These are phyloP conservation scores for Harmothoe impar DNA, from an alignment of 2,888 invertebrate species.

Conservation along the genomic window DNA sequence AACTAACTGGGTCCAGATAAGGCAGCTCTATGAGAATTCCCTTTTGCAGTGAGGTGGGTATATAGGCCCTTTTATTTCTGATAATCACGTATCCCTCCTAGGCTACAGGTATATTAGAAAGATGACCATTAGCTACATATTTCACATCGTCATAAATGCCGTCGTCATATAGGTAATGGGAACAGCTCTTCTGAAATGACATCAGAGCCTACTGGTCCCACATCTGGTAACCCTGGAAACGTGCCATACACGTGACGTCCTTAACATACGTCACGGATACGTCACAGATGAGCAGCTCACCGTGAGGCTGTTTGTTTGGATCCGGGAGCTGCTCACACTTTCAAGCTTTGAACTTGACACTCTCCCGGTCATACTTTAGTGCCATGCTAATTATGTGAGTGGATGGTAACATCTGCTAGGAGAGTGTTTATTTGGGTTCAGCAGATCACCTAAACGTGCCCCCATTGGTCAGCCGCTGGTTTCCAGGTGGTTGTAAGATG, in stretches of 20 bases:
- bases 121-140: too few relatives aligned
- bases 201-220: too few relatives aligned
- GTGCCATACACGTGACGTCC: background rate
- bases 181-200: too few relatives aligned
- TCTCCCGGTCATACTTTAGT: background rate
- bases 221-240: background rate
- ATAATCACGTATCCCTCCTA: too few relatives aligned
- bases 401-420: background rate
- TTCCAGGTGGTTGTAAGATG: background rate
- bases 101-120: too few relatives aligned
- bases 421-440: constrained; percentile 44
- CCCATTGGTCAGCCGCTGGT: constrained; percentile 6
- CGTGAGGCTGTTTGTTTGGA: constrained; percentile 11
- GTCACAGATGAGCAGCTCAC: background rate
- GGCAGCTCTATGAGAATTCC: too few relatives aligned
- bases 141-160: too few relatives aligned
- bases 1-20: too few relatives aligned
- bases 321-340: background rate
- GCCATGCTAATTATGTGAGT: background rate
- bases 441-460: constrained; percentile 15
- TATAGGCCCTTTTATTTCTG: too few relatives aligned
- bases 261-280: too few relatives aligned
- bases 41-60: too few relatives aligned
- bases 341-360: background rate
- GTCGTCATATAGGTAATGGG: too few relatives aligned